Evolutionary conservation across 2,888 invertebrate genomes (phyloP), one percentile per base, ranked within the genome.

Genomic region (Aquatica leii): DNA sequence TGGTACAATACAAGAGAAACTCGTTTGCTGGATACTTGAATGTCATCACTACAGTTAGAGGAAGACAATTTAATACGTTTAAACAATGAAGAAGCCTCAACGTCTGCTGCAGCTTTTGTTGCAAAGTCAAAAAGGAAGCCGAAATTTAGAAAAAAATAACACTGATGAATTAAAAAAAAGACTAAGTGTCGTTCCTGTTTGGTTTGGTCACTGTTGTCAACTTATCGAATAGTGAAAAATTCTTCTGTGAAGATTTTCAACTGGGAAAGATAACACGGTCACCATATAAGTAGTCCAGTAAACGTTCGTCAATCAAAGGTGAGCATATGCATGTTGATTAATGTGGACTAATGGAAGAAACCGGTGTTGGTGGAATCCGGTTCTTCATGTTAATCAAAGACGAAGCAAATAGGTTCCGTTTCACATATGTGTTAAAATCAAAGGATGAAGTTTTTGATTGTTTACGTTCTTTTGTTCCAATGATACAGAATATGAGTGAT

Each of bases 381-480:
- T 24, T 6, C 6, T 24, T 24, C 6, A 24, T 24, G 24, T 40
- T 40, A 12, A 43, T 43, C 17, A 43, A 43, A 43, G 43, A 43
- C 18, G 43, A 43, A 15, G 43, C 43, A 4, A 43, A 2, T 14
- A 24, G 24, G 5, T 43, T 43, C 14, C 43, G 43, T 14, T 43
- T 43, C 15, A 43, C 17, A 15, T 43, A 43, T 43, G 5, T 43
- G 15, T 5, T 43, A 15, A 43, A 43, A 15, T 43, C 43, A 43
- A 43, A 43, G 15, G 43, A 43, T 14, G 6, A 24, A 24, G 43
- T 43, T 15, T 43, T 9, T 5, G 17, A 43, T 43, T 43, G 43
- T 43, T 43, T 43, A 43, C 9, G 43, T 9, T 40, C 40, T 3
- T 14, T 12, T 2, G 9, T 43, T 43, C 15, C 14, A 12, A 43